A percentile compares a stretch with the other conserved stretches of the same genome.
These are phyloP conservation scores for Serinus canaria DNA, from an alignment of 2,113 vertebrate genomes.

Conservation along the genomic window DNA sequence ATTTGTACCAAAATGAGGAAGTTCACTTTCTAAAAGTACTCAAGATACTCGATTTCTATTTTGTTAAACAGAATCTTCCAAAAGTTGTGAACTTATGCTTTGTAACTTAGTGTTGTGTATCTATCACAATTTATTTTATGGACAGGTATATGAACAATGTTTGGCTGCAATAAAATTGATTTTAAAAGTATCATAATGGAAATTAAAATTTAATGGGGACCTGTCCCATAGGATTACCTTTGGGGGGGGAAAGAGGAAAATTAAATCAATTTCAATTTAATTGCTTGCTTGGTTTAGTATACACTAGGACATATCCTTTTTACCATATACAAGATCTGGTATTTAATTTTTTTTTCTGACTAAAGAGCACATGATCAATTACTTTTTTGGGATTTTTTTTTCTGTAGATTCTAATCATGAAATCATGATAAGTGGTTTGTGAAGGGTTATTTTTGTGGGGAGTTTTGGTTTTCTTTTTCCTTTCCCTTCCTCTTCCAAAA, in stretches of 20 bases:
- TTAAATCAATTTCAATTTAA: background rate
- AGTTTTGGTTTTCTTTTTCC: background rate
- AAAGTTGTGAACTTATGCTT: constrained; percentile 76
- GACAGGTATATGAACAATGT: constrained; percentile 87
- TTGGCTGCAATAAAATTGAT: constrained; percentile 89
- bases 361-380: background rate
- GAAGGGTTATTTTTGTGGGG: background rate
- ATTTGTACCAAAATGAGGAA: constrained; percentile 73
- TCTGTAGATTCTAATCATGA: constrained; percentile 37
- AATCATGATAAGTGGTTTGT: constrained; percentile 10
- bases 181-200: constrained; percentile 63
- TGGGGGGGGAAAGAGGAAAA: background rate
- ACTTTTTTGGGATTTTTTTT: background rate
- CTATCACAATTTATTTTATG: constrained; percentile 81
- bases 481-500: background rate
- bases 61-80: constrained; percentile 73
- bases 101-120: constrained; percentile 80
- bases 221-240: constrained; percentile 22
- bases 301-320: constrained; percentile 29
- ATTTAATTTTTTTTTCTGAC: background rate
- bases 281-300: background rate
- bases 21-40: constrained; percentile 66
- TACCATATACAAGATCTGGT: background rate
- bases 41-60: constrained; percentile 70
- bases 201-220: constrained; percentile 63